Evolutionary conservation across 1,140 invertebrate species (phyloP).

Genomic region (Anadara kagoshimensis): DNA sequence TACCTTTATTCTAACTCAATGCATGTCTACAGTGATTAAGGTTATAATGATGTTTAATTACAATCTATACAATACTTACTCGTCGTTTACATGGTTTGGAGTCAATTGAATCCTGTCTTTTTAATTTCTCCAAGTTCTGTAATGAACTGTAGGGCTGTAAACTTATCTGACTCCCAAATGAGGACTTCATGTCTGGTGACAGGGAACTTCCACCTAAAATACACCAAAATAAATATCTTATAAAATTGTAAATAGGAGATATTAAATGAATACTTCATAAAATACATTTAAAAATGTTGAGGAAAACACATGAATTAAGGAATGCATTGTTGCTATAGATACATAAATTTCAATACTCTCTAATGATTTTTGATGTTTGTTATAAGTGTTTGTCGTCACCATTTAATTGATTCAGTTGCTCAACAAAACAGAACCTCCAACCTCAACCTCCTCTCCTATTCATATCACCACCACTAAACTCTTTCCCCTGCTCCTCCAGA

Average conservation of each 20-base stretch:
- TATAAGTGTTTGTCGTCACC: too few relatives aligned
- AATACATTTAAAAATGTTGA: too few relatives aligned
- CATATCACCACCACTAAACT: too few relatives aligned
- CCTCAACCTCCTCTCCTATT: too few relatives aligned
- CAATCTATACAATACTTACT: conserved; percentile 24
- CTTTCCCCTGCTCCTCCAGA: too few relatives aligned
- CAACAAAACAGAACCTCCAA: too few relatives aligned
- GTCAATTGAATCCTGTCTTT: conserved; percentile 28
- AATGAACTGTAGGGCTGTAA: conserved; percentile 42
- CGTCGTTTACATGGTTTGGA: conserved; percentile 39
- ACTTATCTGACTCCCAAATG: conserved; percentile 49
- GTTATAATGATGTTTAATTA: not conserved
- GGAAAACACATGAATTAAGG: too few relatives aligned
- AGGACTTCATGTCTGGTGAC: conserved; percentile 41
- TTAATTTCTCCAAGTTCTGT: conserved; percentile 45
- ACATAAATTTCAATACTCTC: too few relatives aligned
- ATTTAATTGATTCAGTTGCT: too few relatives aligned
- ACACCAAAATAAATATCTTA: not conserved
- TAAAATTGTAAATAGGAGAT: not conserved
- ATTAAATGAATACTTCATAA: too few relatives aligned
- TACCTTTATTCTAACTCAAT: not conserved
- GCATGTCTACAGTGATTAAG: conserved; percentile 29
- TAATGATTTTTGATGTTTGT: too few relatives aligned
- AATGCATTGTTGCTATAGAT: too few relatives aligned
- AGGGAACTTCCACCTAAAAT: conserved; percentile 57